A percentile compares a stretch with the other conserved stretches of the same genome.
Conservation (phyloP, 2,888 invertebrate species). For the Apamea epomidion region DNA sequence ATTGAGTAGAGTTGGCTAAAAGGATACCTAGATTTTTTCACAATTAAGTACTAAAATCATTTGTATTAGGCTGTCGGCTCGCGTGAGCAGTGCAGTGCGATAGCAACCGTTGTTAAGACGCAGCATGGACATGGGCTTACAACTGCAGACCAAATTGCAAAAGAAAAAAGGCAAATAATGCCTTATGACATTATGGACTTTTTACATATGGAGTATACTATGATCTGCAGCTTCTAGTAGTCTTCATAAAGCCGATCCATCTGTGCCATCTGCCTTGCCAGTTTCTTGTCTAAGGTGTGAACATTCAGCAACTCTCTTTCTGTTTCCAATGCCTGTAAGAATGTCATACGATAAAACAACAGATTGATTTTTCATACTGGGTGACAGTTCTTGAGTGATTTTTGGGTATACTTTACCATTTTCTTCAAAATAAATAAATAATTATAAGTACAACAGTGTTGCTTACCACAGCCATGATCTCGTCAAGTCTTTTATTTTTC, state of each 20-base stretch:
- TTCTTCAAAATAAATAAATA: not conserved
- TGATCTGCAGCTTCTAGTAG: constrained; percentile 56
- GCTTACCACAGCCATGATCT: constrained; percentile 70
- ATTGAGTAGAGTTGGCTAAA: not conserved
- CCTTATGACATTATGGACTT: not conserved
- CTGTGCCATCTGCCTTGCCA: constrained; percentile 69
- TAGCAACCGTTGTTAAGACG: not conserved
- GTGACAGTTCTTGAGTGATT: not conserved
- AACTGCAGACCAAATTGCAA: not conserved
- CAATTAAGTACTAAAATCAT: not conserved
- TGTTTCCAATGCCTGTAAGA: constrained; percentile 71
- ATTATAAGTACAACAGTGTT: not conserved
- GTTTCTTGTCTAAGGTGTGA: constrained; percentile 70
- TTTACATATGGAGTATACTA: not conserved
- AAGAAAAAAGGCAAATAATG: not conserved
- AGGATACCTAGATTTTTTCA: not conserved
- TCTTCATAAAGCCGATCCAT: constrained; percentile 69
- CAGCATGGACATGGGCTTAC: too few relatives aligned
- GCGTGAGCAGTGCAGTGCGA: not conserved
- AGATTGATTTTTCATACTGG: not conserved
- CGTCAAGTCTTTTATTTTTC: constrained; percentile 70
- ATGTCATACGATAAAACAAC: not conserved
- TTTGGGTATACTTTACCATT: not conserved
- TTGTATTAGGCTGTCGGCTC: not conserved
- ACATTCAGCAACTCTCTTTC: constrained; percentile 72